Base-by-base conservation (phyloP, 1,140 invertebrate species). In the Cheumatopsyche charites region DNA sequence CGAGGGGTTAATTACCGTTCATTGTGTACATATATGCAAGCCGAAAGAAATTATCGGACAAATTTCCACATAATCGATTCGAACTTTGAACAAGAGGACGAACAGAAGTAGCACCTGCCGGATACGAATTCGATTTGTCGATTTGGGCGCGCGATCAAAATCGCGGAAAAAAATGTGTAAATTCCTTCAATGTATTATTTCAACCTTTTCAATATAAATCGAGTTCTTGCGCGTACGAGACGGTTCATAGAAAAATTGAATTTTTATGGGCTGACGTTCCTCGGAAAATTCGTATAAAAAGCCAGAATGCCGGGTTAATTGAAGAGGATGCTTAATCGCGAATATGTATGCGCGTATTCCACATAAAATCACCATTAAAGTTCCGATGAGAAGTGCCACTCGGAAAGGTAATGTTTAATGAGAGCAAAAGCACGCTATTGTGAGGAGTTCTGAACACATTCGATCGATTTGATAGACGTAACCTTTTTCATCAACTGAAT, bases 31-130 rank as follows among this genome's bases (percentile, higher is more conserved):
- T 13, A n/a, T n/a, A 47, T 17, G 47, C 9, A 19, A 15, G 15
- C 15, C 7, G 23, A 1, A 4, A 2, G 25, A 25, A 58, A 25
- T 25, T 58, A 58, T 58, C 21, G 29, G 23, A 58, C 55, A 58
- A 58, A 58, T 58, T 58, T 58, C 19, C 55, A 58, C 55, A 26
- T 58, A 58, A 58, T 58, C 55, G 55, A 58, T 58, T 36, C 21
- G 19, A 36, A 36, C 19, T 21, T 58, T n/a, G 9, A 5, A 17
- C 55, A 13, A 47, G 13, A 47, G 43, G 23, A 19, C 19, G 15
- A 5, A 7, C 21, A 23, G 29, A 36, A 36, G 3, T 36, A 36
- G 29, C 55, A 58, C 55, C 55, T 58, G 55, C 55, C 55, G 55
- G 55, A 58, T 58, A n/a, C 55, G 23, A 52, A 23, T 58, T 23